Percentiles rank a stretch among this genome's conserved stretches.
Conservation (phyloP, 2,888 invertebrate genomes). For the Thysanoteuthis rhombus region DNA sequence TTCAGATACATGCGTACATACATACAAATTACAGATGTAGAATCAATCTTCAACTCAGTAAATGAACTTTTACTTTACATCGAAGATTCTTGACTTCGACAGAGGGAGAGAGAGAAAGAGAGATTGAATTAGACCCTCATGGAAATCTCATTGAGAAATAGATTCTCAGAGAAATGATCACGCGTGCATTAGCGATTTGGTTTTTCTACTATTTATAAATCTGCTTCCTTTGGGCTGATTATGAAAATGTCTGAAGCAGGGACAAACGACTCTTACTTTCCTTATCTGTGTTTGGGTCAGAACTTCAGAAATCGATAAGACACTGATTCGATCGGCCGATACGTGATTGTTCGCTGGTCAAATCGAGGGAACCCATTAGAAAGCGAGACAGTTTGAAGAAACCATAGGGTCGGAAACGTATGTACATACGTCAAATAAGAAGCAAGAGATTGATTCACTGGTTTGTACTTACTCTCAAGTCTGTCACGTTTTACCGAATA, state of each 20-base stretch:
- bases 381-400: not conserved
- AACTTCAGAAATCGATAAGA: not conserved
- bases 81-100: not conserved
- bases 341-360: not conserved
- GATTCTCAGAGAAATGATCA: not conserved
- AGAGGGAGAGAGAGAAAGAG: not conserved
- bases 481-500: not conserved
- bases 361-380: not conserved
- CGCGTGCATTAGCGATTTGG: not conserved
- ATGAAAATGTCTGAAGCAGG: not conserved
- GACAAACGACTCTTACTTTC: not conserved
- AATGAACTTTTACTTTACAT: not conserved
- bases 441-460: not conserved
- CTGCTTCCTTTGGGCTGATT: conserved; percentile 12
- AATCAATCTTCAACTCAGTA: too few species aligned
- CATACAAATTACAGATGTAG: not conserved
- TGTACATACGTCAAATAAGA: not conserved
- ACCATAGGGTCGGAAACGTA: not conserved
- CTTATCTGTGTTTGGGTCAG: not conserved
- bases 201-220: conserved; percentile 12
- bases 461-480: not conserved
- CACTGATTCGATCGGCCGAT: not conserved
- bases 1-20: not conserved
- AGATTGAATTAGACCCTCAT: not conserved
- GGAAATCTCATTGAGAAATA: not conserved